phyloP scores from a whole-genome alignment of 2,113 vertebrate species.

The Phalacrocorax brasilianus region DNA sequence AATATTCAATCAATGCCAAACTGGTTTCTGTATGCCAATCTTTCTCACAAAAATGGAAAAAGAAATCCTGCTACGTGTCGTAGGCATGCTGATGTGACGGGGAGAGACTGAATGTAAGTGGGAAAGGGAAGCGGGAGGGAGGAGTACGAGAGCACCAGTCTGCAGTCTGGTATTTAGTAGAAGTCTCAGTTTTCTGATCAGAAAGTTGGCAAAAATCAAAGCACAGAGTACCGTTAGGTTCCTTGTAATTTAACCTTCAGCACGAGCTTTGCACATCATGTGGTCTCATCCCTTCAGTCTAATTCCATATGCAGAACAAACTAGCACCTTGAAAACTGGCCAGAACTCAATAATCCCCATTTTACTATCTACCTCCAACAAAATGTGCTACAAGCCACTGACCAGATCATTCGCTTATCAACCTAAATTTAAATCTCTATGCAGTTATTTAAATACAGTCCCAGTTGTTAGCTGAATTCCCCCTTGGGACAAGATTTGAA shows the following conservation, averaged over 20 bases:
- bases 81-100: background rate
- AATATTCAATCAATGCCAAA: conserved; percentile 29
- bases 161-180: background rate
- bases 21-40: background rate
- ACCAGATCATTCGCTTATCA: background rate
- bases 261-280: background rate
- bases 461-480: background rate
- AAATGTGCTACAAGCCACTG: background rate
- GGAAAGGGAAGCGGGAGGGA: background rate
- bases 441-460: background rate
- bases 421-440: background rate
- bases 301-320: background rate
- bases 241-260: background rate
- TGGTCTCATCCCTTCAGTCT: background rate
- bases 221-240: background rate
- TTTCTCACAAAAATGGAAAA: conserved; percentile 7
- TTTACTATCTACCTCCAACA: background rate
- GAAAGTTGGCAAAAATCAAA: conserved; percentile 16
- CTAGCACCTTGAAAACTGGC: background rate
- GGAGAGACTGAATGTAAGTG: background rate
- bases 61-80: background rate
- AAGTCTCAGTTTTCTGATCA: background rate
- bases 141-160: background rate
- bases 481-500: background rate
- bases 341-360: background rate